Evolutionary conservation across 2,113 vertebrate genomes (phyloP), one percentile per base, ranked within the genome.

Genomic region (Aleadryas rufinucha): DNA sequence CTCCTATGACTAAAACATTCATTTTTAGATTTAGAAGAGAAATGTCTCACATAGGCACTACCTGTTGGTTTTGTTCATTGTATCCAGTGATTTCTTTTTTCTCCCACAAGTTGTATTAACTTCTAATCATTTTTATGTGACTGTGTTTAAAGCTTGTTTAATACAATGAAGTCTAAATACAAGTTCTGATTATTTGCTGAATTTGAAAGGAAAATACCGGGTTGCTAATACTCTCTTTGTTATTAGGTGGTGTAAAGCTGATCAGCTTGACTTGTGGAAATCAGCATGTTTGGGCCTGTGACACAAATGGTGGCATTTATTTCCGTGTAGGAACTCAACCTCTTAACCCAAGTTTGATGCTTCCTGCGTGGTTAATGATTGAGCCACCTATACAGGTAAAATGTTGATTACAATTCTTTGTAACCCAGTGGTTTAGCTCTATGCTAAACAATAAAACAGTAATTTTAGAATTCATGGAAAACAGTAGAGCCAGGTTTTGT

Each of bases 311-410:
- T 26, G 97, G 99, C 2, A 97, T 99, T 87, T 99, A 99, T 97
- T 99, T 99, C 97, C 98, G 99, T 23, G 99, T 99, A 1, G 99
- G 99, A 89, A 99, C 99, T 20, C 99, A 99, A 49, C 99, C 99
- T 11, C 94, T 99, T 65, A 99, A 99, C 94, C 99, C 99, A 8
- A 99, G 98, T 93, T 98, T 99, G 98, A 99, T 99, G 99, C 98
- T 99, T 65, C 99, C 99, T 0, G 99, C 99, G 0, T 99, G 99
- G 99, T 99, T 99, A 96, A 98, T 98, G 90, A 99, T 99, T 37
- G 99, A 99, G 71, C 98, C 99, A 17, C 99, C 99, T 23, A 97
- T 97, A 53, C 99, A 99, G 99, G 99, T 99, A 98, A 95, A 87
- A 54, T 17, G 37, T 57, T 83, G 41, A 44, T 80, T 85, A 23